phyloP scores from a whole-genome alignment of 2,888 invertebrate genomes.

The Fissipunctia ypsillon region DNA sequence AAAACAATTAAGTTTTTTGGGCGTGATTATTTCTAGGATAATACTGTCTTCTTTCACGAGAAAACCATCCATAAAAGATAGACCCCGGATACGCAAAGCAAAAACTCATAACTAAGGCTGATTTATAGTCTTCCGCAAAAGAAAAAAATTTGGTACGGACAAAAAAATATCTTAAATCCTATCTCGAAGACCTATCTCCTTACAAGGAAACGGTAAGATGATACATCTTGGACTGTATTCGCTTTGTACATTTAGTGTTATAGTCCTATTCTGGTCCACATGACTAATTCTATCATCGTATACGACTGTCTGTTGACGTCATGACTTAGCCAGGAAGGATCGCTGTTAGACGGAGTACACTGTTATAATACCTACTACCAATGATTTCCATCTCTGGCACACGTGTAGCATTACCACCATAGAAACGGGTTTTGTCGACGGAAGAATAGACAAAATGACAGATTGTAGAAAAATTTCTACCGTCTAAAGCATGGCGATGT shows the following conservation, averaged over 20 bases:
- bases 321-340: slow-evolving; percentile 40
- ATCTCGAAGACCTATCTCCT: slow-evolving; percentile 1
- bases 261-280: slow-evolving; percentile 57
- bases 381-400: too few relatives aligned
- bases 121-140: too few relatives aligned
- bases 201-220: slow-evolving; percentile 16
- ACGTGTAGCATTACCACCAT: too few relatives aligned
- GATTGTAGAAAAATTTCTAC: too few relatives aligned
- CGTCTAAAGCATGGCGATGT: too few relatives aligned
- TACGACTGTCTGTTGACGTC: slow-evolving; percentile 30
- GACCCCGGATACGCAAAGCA: neutral
- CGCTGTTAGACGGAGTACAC: neutral
- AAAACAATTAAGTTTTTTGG: neutral
- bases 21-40: neutral
- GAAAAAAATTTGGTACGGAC: neutral
- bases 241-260: slow-evolving; percentile 25
- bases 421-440: too few relatives aligned
- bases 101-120: neutral
- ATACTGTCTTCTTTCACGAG: neutral
- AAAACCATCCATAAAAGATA: neutral
- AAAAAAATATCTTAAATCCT: neutral
- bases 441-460: too few relatives aligned
- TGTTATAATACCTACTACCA: slow-evolving; percentile 3
- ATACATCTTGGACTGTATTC: slow-evolving; percentile 33
- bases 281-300: slow-evolving; percentile 60